Base-by-base conservation (phyloP, 2,113 vertebrate genomes). In the Mirza zaza region DNA sequence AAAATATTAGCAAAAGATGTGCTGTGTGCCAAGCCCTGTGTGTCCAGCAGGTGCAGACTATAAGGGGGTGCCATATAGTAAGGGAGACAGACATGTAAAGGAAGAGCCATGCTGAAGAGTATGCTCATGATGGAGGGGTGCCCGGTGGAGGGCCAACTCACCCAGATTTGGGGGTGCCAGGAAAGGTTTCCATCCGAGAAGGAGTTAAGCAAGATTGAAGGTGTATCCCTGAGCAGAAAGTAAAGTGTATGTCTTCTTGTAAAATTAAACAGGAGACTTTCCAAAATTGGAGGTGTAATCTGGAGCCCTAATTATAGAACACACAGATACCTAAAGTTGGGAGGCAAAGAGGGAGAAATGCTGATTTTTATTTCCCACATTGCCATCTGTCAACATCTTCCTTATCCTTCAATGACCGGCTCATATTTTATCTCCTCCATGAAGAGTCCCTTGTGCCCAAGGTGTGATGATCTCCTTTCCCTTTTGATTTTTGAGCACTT, bases 291-390 rank as follows among this genome's bases (percentile, higher is more conserved):
- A 98, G 63, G 45, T 87, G 52, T 94, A 95, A 97, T 97, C 83
- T 95, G 70, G 96, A 94, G 57, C 77, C 89, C 84, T 98, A 98
- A 97, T 98, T 98, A 98, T 59, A 97, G 95, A 67, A 95, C 12
- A 75, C 23, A 34, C 82, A 21, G 48, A 57, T 90, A 90, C 65
- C 80, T 25, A 59, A 77, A 70, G 71, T 83, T 29, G 21, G 45
- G 73, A 91, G 5, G 79, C 59, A 52, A 83, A 84, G 61, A 98
- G 52, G 9, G 18, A 93, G 95, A 98, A 97, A 55, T 3, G 14
- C 65, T 94, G 96, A 95, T 94, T 97, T 93, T 45, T 14, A 32
- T 79, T 52, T 4, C 2, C 65, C 81, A 2, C 55, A 8, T 34
- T 17, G 5, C 14, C 45, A 17, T 63, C n/a, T 81, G 55, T 61